Base-by-base conservation (phyloP, 2,797 vertebrate genomes). In the Peromyscus aztecus region DNA sequence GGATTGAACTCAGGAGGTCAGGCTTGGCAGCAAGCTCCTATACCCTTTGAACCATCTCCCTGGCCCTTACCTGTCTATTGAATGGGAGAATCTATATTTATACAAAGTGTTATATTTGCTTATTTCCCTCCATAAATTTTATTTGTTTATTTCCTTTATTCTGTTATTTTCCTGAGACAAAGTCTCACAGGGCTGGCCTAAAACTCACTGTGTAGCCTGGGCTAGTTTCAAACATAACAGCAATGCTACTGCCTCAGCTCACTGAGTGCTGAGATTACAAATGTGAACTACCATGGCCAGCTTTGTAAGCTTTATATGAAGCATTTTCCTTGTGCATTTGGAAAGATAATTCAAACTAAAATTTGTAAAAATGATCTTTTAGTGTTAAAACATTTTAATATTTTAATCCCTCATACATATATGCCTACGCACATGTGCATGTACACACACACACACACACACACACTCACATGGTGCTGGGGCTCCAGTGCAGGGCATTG, bases 271-370 rank as follows among this genome's bases (percentile, higher is more conserved):
- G 52, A 46, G 37, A 31, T 59, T 23, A 4, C 29, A 43, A 40
- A 75, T 8, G 27, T 34, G 27, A 59, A 24, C 17, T 11, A 43
- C 55, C 11, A 14, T 5, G 17, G 27, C 37, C 55, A 24, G 55
- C 14, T 86, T 23, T 8, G 49, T n/a, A 40, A 84, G n/a, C 75
- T 78, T 92, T 34, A 77, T 57, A 52, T 8, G 55, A 21, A 23
- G 4, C 76, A 78, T 83, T 46, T 91, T 89, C 77, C 34, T 17
- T 12, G 12, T 84, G 67, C 67, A 7, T 92, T 90, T 95, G 59
- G 37, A 81, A 94, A 95, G 91, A 75, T 65, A 52, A 61, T 78
- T 97, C 65, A 90, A 73, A 40, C 73, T 90, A 37, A 69, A 90
- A 86, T 57, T n/a, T 85, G 4, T n/a, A 78, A 89, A 89, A 84